A percentile compares a stretch with the other conserved stretches of the same genome.
phyloP scores from a whole-genome alignment of 2,797 vertebrate species.

The Megalops cyprinoides region DNA sequence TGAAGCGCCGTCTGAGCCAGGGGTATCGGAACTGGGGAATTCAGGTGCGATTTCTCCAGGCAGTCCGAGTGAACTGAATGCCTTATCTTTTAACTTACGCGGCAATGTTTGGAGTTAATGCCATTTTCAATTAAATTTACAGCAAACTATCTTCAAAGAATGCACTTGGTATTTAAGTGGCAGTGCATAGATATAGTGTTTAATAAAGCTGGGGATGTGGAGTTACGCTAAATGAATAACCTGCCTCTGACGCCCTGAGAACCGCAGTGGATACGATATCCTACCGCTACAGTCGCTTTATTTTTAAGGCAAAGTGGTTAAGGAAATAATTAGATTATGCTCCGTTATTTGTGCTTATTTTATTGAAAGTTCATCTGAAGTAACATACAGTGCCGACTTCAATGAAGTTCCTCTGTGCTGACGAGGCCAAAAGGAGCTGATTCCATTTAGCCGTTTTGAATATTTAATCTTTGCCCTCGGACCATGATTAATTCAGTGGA shows the following conservation, averaged over 20 bases:
- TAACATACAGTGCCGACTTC: background rate
- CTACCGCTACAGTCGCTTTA: slow-evolving; percentile 4
- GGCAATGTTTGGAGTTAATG: background rate
- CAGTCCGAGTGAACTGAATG: slow-evolving; percentile 17
- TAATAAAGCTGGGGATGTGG: slow-evolving; percentile 16
- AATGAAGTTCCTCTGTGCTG: background rate
- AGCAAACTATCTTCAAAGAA: slow-evolving; percentile 22
- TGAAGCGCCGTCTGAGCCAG: slow-evolving; percentile 39
- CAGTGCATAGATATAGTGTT: background rate
- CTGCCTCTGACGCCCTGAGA: too few relatives aligned
- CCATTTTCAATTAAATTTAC: slow-evolving; percentile 18
- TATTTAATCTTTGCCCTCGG: background rate
- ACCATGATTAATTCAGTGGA: slow-evolving; percentile 3
- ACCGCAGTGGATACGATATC: too few relatives aligned
- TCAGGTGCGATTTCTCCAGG: slow-evolving; percentile 27
- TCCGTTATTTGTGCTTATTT: slow-evolving; percentile 4
- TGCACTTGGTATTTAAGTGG: slow-evolving; percentile 4
- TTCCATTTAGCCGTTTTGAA: background rate
- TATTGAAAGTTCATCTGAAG: background rate
- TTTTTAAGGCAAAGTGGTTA: background rate
- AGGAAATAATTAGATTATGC: background rate
- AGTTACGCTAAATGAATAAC: slow-evolving; percentile 9
- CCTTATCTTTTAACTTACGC: slow-evolving; percentile 14
- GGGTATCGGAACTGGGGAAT: slow-evolving; percentile 1
- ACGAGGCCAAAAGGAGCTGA: background rate